These are phyloP conservation scores for Peromyscus leucopus DNA, from an alignment of 2,113 vertebrate genomes.

Conservation along the genomic window DNA sequence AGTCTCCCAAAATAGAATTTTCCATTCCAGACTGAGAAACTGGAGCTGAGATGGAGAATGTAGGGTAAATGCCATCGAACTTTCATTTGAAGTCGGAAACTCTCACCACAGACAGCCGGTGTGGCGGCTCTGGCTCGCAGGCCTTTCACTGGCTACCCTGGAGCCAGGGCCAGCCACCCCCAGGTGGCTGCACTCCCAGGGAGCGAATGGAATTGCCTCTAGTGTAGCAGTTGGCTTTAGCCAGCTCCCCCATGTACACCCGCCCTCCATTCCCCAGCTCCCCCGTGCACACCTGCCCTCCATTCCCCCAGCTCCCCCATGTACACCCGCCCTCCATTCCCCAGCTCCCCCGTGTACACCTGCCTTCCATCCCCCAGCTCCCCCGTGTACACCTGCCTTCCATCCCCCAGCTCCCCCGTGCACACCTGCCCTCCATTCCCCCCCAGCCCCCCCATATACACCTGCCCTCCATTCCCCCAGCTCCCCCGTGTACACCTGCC, in stretches of 20 bases:
- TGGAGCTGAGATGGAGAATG: constrained; percentile 2
- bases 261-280: neutral
- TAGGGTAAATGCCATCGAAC: constrained; percentile 25
- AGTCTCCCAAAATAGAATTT: constrained; percentile 73
- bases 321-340: neutral
- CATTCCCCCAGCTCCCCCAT: neutral
- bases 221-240: neutral
- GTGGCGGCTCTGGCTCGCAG: neutral
- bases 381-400: neutral
- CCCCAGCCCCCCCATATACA: neutral
- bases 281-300: neutral
- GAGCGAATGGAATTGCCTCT: fast-evolving
- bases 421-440: neutral
- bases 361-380: neutral
- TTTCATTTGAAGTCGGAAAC: neutral
- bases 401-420: neutral
- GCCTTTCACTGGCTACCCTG: neutral
- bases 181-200: too few species aligned
- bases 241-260: neutral
- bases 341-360: neutral
- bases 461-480: neutral
- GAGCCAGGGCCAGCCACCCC: neutral
- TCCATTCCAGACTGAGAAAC: constrained; percentile 63
- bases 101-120: neutral
- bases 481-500: neutral